Conservation (phyloP, 2,797 vertebrate species). For the Balearica regulorum region DNA sequence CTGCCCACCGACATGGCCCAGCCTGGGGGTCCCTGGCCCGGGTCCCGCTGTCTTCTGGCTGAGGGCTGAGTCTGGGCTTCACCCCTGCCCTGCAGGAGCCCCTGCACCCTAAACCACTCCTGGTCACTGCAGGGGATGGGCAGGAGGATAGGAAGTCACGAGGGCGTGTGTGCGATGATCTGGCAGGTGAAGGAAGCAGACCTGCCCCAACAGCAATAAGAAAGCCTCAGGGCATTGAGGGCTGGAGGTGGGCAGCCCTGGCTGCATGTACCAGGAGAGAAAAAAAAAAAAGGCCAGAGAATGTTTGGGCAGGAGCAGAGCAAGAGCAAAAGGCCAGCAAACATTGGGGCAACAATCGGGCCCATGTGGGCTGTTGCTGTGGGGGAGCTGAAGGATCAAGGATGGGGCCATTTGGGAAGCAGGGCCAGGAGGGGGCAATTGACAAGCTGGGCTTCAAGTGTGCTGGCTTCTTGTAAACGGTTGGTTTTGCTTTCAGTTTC, state of each 20-base stretch:
- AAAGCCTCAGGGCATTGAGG: neutral
- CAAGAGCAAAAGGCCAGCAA: neutral
- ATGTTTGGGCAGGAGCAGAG: too few relatives aligned
- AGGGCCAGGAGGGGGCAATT: too few relatives aligned
- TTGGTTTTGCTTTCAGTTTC: neutral
- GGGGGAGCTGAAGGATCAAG: neutral
- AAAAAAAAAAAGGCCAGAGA: too few relatives aligned
- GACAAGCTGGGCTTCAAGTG: accelerated
- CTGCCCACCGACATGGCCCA: neutral
- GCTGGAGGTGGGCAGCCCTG: neutral
- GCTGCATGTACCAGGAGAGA: accelerated
- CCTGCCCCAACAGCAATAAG: neutral
- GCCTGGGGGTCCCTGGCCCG: neutral
- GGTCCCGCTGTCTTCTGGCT: neutral
- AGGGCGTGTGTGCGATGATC: neutral
- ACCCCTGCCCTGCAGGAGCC: neutral
- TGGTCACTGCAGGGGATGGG: neutral
- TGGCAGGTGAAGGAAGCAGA: neutral
- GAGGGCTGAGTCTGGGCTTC: neutral
- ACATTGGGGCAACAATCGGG: neutral
- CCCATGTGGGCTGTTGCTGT: neutral
- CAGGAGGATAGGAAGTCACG: accelerated
- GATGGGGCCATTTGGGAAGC: accelerated
- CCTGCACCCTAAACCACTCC: neutral
- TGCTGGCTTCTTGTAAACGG: neutral